Evolutionary conservation across 64 coral and sea anemone genomes (phyloP).

Genomic region (Pachyseris speciosa): DNA sequence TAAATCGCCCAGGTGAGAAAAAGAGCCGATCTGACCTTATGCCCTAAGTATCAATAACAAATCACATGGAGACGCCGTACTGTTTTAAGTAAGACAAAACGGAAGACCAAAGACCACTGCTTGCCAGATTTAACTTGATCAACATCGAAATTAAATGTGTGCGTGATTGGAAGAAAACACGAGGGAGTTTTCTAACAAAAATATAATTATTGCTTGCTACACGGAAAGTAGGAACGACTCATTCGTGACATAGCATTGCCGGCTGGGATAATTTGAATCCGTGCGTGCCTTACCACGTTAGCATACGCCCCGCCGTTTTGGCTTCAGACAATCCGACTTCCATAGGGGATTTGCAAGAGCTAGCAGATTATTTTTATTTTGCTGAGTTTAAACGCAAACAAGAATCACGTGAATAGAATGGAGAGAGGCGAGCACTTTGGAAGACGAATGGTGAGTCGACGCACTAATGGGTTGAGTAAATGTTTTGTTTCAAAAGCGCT

Average conservation of each 20-base stretch:
- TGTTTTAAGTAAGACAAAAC: conserved; percentile 1
- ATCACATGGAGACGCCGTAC: background rate
- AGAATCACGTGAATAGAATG: background rate
- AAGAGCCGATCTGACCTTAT: background rate
- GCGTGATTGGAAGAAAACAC: background rate
- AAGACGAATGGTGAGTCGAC: conserved; percentile 11
- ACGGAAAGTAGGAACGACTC: background rate
- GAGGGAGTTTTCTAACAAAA: background rate
- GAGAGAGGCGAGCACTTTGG: background rate
- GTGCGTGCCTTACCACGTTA: background rate
- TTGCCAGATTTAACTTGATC: background rate
- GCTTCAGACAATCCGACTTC: background rate
- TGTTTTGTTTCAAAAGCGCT: background rate
- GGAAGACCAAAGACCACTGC: background rate
- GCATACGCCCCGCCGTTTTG: background rate
- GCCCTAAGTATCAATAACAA: background rate
- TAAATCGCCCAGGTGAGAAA: background rate
- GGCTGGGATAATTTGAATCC: background rate
- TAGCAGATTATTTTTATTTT: background rate
- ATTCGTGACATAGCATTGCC: background rate
- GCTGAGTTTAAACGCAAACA: background rate
- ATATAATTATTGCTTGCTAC: background rate
- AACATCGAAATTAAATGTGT: background rate
- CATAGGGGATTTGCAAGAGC: background rate
- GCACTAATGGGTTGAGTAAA: background rate